Evolutionary conservation across 2,888 invertebrate species (phyloP).

Genomic region (Falcaria lacertinaria): DNA sequence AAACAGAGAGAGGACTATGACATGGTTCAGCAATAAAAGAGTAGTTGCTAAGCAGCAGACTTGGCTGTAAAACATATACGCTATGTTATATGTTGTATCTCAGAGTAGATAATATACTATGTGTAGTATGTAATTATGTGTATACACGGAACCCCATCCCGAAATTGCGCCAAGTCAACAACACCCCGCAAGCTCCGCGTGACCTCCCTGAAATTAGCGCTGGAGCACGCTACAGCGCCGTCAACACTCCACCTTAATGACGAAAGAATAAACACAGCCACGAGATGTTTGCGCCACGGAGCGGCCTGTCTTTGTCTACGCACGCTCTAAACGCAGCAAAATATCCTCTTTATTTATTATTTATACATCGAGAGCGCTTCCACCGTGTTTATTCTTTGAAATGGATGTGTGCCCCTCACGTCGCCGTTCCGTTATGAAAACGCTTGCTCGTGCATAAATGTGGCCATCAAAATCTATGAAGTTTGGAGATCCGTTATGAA

Average conservation of each 20-base stretch:
- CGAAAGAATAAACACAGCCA: conserved; percentile 66
- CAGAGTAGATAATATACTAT: too few relatives aligned
- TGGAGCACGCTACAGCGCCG: conserved; percentile 43
- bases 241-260: conserved; percentile 72
- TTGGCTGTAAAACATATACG: too few relatives aligned
- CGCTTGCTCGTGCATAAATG: conserved; percentile 16
- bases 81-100: too few relatives aligned
- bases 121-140: neutral
- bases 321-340: conserved; percentile 61
- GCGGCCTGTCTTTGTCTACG: conserved; percentile 68
- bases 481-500: conserved; percentile 50
- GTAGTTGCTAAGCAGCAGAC: too few relatives aligned
- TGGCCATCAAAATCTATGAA: conserved; percentile 20
- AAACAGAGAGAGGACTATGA: too few relatives aligned
- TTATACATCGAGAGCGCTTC: conserved; percentile 72
- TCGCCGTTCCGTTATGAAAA: conserved; percentile 50
- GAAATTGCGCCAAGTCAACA: conserved; percentile 41
- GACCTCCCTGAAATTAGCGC: conserved; percentile 68
- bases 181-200: conserved; percentile 30
- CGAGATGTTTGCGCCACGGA: conserved; percentile 51
- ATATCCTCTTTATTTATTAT: conserved; percentile 74
- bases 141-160: conserved; percentile 16
- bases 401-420: conserved; percentile 63
- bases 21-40: too few relatives aligned
- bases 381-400: conserved; percentile 71